Evolutionary conservation across 1,140 invertebrate species (phyloP).

Genomic region (Parapsyche elsis): DNA sequence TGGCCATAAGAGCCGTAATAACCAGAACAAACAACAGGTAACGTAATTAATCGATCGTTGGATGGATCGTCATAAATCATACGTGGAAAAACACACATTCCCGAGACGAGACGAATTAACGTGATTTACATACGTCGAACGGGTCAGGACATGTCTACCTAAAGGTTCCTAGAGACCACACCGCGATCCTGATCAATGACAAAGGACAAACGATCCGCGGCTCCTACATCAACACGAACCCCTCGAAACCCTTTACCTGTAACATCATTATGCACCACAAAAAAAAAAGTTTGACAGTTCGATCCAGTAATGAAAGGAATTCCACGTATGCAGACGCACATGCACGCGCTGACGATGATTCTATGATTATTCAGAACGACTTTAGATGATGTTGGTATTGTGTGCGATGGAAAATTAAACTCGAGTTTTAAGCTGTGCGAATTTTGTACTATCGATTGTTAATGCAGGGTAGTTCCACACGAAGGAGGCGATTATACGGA

Average conservation of each 20-base stretch:
- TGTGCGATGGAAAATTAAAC: not conserved
- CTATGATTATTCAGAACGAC: not conserved
- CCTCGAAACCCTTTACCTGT: conserved; percentile 4
- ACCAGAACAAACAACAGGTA: too few relatives aligned
- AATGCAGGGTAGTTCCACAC: too few relatives aligned
- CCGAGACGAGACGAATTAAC: conserved; percentile 19
- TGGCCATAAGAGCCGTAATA: too few relatives aligned
- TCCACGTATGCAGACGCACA: not conserved
- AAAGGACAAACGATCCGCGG: not conserved
- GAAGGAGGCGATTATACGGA: too few relatives aligned
- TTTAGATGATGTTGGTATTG: not conserved
- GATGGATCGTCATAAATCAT: conserved; percentile 10
- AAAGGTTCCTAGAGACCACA: not conserved
- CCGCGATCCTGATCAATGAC: not conserved
- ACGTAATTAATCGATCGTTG: conserved; percentile 20
- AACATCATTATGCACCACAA: not conserved
- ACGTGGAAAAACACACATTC: not conserved
- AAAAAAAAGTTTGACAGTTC: conserved; percentile 11
- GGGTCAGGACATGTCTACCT: not conserved
- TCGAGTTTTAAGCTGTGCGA: too few relatives aligned
- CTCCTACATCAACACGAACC: not conserved
- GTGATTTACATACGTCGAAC: conserved; percentile 15
- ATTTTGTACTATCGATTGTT: too few relatives aligned
- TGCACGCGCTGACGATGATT: too few relatives aligned
- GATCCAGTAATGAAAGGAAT: conserved; percentile 20